These are phyloP conservation scores for Phorcus lineatus DNA, from an alignment of 2,888 invertebrate genomes.

Conservation along the genomic window DNA sequence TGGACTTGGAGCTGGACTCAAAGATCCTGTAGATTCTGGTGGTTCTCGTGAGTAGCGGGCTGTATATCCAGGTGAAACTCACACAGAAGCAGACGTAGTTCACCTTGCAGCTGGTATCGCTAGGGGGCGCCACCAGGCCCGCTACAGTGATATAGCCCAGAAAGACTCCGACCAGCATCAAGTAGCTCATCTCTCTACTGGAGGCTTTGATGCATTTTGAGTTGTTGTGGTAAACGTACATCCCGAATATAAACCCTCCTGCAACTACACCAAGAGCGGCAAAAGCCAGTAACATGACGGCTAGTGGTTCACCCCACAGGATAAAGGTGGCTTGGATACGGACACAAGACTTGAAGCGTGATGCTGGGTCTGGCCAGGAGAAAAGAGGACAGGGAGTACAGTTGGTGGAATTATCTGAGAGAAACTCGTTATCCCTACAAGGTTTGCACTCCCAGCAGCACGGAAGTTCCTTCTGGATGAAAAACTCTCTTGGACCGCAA, in stretches of 20 bases:
- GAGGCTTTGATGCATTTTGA: slow-evolving; percentile 64
- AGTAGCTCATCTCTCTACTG: slow-evolving; percentile 58
- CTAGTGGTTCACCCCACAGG: slow-evolving; percentile 19
- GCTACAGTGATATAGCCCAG: slow-evolving; percentile 55
- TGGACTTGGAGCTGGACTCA: slow-evolving; percentile 40
- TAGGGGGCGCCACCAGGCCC: slow-evolving; percentile 50
- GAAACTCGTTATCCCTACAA: slow-evolving; percentile 46
- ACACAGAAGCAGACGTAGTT: slow-evolving; percentile 44
- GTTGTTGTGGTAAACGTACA: slow-evolving; percentile 35
- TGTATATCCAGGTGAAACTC: slow-evolving; percentile 47
- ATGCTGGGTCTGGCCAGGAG: slow-evolving; percentile 47
- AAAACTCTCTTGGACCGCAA: slow-evolving; percentile 3
- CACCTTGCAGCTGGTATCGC: slow-evolving; percentile 30
- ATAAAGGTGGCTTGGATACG: slow-evolving; percentile 28
- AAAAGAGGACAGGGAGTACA: slow-evolving; percentile 41
- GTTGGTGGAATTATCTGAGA: slow-evolving; percentile 35
- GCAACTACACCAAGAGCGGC: slow-evolving; percentile 18
- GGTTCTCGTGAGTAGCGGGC: slow-evolving; percentile 50
- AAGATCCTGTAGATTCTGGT: slow-evolving; percentile 53
- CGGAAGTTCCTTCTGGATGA: slow-evolving; percentile 36
- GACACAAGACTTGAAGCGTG: slow-evolving; percentile 31
- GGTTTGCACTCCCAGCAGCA: slow-evolving; percentile 54
- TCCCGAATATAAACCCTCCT: slow-evolving; percentile 1
- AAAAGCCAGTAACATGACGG: slow-evolving; percentile 29
- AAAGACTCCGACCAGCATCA: slow-evolving; percentile 60